Percentiles rank a stretch among this genome's conserved stretches.
Evolutionary conservation across 2,113 vertebrate species (phyloP).

Genomic region (Pangasianodon hypophthalmus): DNA sequence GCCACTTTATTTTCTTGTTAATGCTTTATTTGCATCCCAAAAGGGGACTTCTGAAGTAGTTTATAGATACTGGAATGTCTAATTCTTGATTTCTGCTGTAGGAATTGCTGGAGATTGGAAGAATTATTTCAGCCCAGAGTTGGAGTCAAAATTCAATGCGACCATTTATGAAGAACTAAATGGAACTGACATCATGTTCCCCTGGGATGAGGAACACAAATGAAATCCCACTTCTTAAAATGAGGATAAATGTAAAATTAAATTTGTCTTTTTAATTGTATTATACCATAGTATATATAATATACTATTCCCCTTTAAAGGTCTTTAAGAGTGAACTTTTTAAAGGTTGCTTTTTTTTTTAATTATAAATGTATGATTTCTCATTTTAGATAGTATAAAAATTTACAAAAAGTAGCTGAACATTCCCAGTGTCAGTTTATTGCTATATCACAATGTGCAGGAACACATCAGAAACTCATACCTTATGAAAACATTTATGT

Average conservation of each 20-base stretch:
- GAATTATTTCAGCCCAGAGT: conserved; percentile 74
- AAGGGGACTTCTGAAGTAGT: neutral
- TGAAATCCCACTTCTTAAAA: neutral
- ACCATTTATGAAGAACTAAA: conserved; percentile 71
- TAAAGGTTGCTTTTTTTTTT: neutral
- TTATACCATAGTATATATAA: neutral
- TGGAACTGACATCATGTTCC: conserved; percentile 62
- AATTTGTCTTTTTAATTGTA: neutral
- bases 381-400: neutral
- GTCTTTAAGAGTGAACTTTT: neutral
- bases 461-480: neutral
- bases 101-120: conserved; percentile 80
- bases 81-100: conserved; percentile 51
- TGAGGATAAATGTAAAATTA: neutral
- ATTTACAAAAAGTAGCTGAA: neutral
- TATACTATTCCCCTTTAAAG: neutral
- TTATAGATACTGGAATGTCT: neutral
- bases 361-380: neutral
- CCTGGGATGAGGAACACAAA: conserved; percentile 63
- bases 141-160: conserved; percentile 67
- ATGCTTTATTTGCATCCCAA: neutral
- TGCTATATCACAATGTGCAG: neutral
- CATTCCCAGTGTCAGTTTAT: neutral
- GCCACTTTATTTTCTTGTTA: neutral
- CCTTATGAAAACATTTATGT: too few relatives aligned